Evolutionary conservation across 2,797 vertebrate species (phyloP), one percentile per base, ranked within the genome.

Genomic region (Brachyrhaphis roseni): DNA sequence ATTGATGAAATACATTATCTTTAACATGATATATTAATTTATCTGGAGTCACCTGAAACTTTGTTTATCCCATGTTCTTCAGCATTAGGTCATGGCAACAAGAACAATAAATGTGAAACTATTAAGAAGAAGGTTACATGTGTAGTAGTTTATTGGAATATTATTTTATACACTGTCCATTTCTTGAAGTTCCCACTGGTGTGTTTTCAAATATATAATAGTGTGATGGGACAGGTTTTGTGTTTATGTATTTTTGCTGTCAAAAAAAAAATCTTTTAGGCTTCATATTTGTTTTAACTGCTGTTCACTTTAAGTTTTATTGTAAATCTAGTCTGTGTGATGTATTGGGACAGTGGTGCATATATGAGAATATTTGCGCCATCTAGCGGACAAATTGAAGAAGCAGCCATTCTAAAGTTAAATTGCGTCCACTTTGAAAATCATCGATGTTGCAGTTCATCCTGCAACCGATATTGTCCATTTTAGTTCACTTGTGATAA

Each of bases 301-400:
- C 8, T 26, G 36, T 26, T 41, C 20, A 41, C 26, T 20, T 20
- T 62, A 34, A 34, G 5, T 3, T 62, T 62, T 34, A 18, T 64
- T 36, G 59, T 7, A 64, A 34, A 34, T 64, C 31, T 34, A 64
- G 20, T 36, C 2, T 8, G 39, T 41, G 36, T 26, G 62, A 12
- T 26, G 36, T 26, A 68, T 55, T 53, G 16, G 46, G 66, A 43
- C 66, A 70, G 39, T 26, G 23, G 39, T 5, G 13, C 55, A 4
- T 5, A n/a, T 15, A 6, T 34, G 18, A 53, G 13, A 53, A 49
- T 41, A 47, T 57, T 59, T 87, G 85, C 87, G 78, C 92, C 92
- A 92, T 88, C 93, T 92, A 80, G 84, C 87, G 93, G 82, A 74
- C 3, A 55, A 76, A 72, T 49, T 5, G 0, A 70, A 3, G 55